phyloP scores from a whole-genome alignment of 1,140 invertebrate genomes.

The Hestina assimilis region DNA sequence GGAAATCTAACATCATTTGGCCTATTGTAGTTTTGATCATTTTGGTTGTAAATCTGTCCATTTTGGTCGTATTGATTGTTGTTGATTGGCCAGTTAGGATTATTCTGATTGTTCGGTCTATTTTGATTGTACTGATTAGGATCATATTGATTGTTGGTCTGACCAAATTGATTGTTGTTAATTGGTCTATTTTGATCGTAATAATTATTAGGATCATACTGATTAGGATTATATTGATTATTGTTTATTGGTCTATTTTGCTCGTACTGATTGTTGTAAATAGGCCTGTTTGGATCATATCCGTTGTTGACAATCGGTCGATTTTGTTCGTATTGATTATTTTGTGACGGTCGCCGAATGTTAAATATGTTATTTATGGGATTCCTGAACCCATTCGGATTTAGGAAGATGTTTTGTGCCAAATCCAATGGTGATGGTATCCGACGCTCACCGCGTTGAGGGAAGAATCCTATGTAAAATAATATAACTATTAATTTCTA shows the following conservation, averaged over 20 bases:
- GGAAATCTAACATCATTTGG: slow-evolving; percentile 28
- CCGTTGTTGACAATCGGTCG: slow-evolving; percentile 18
- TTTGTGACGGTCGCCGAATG: slow-evolving; percentile 21
- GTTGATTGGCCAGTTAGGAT: slow-evolving; percentile 19
- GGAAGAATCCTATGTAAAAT: slow-evolving; percentile 51
- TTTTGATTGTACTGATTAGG: slow-evolving; percentile 16
- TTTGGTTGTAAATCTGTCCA: slow-evolving; percentile 14
- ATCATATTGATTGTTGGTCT: slow-evolving; percentile 1
- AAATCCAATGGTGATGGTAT: slow-evolving; percentile 27
- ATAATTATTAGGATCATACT: slow-evolving; percentile 16
- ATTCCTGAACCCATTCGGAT: slow-evolving; percentile 39
- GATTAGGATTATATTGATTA: slow-evolving; percentile 7
- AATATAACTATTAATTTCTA: slow-evolving; percentile 9
- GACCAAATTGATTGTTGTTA: slow-evolving; percentile 9
- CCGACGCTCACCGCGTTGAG: slow-evolving; percentile 38
- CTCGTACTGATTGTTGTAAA: slow-evolving; percentile 13
- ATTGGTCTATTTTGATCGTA: slow-evolving; percentile 2
- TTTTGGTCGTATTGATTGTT: slow-evolving; percentile 12
- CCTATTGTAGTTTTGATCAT: slow-evolving; percentile 1
- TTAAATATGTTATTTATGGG: slow-evolving; percentile 36
- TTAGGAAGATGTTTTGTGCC: slow-evolving; percentile 33
- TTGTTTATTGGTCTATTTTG: slow-evolving; percentile 15
- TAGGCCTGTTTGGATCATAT: neutral
- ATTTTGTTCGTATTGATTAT: slow-evolving; percentile 14
- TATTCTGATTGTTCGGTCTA: neutral